Percentiles rank a stretch among this genome's conserved stretches.
Evolutionary conservation across 1,140 invertebrate species (phyloP).

Genomic region (Drosophila fuyamai): DNA sequence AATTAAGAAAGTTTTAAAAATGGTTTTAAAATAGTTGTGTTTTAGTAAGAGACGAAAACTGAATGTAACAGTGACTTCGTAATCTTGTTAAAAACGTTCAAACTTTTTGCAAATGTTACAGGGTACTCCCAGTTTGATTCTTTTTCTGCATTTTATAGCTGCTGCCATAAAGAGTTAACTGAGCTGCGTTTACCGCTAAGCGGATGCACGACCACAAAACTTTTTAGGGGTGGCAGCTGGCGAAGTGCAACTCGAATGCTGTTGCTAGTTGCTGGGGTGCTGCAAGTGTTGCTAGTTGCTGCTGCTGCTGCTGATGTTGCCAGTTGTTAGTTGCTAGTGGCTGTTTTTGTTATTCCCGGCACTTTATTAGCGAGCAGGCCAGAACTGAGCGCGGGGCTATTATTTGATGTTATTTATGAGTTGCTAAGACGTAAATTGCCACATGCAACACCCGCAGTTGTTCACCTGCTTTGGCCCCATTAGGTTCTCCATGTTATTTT

Average conservation of each 20-base stretch:
- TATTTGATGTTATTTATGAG: constrained; percentile 74
- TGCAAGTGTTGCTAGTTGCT: constrained; percentile 25
- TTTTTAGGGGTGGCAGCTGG: constrained; percentile 47
- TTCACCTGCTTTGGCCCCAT: constrained; percentile 31
- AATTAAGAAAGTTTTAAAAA: too few species aligned
- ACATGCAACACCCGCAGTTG: constrained; percentile 22
- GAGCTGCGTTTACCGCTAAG: constrained; percentile 54
- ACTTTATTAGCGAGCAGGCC: constrained; percentile 59
- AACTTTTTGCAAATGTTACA: neutral
- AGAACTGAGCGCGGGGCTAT: constrained; percentile 30
- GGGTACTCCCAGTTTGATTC: constrained; percentile 2
- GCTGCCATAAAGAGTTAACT: constrained; percentile 48
- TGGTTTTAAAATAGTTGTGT: too few species aligned
- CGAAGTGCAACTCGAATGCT: constrained; percentile 24
- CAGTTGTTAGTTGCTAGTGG: constrained; percentile 25
- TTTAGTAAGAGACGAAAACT: too few species aligned
- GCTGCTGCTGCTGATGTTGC: constrained; percentile 24
- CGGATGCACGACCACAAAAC: constrained; percentile 56
- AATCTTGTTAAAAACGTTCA: too few species aligned
- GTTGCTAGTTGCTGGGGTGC: constrained; percentile 13
- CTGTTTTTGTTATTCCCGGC: constrained; percentile 34
- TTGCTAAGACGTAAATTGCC: constrained; percentile 30
- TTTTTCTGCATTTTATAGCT: neutral
- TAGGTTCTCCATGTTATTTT: constrained; percentile 56
- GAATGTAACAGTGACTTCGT: too few species aligned